Evolutionary conservation across 1,140 invertebrate genomes (phyloP), one percentile per base, ranked within the genome.

Genomic region (Telenomus remus): DNA sequence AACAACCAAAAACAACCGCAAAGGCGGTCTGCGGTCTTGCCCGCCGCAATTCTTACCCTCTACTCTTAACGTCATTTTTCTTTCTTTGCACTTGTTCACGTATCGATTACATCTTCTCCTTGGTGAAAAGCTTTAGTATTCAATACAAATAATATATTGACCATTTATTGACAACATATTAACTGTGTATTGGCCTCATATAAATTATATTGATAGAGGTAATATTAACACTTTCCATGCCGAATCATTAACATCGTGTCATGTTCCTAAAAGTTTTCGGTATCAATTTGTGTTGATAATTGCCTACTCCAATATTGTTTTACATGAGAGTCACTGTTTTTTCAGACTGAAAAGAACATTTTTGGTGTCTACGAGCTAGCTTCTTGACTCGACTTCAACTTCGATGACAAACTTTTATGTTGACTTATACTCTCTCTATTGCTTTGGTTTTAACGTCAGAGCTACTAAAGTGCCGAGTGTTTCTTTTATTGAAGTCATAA

Each of bases 1-100:
- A 71, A 72, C 47, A 60, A 64, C 15, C 55, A 53, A 70, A 65
- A 66, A 71, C 60, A 13, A 70, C 55, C 37, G 66, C 61, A 66
- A 56, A 71, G 51, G 71, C 55, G 70, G 56, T 61, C 66, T 56
- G 50, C 51, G 57, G 61, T 64, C 48, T 47, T 12, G 33, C 34
- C 44, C 47, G n/a, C 49, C 37, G 3, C 37, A 27, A 27, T 27
- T 27, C n/a, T 9, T 39, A 3, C 37, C 37, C 37, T 39, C 37
- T 11, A 9, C n/a, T 39, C 37, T 39, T 39, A 1, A 9, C 37
- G 3, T 39, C 37, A 39, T 11, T n/a, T 39, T 39, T 39, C 37
- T 39, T 39, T 39, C 37, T 39, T n/a, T 39, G 3, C n/a, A 9
- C 3, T 9, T 39, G 37, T n/a, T 39, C 37, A 4, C 37, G n/a